phyloP scores from a whole-genome alignment of 2,888 invertebrate genomes.

The Melinaea menophilus region DNA sequence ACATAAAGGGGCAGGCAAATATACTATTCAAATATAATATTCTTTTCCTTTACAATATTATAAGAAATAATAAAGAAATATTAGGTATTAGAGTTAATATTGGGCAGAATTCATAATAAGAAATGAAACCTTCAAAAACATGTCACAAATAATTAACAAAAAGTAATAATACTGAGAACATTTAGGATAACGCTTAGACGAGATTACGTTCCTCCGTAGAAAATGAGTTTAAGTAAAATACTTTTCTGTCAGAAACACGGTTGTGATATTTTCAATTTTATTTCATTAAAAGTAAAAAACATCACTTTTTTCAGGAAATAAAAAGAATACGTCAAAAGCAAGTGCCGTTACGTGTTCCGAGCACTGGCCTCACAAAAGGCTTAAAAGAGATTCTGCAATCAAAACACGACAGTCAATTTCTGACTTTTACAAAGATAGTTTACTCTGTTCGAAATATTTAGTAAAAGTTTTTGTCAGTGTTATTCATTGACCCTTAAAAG shows the following conservation, averaged over 20 bases:
- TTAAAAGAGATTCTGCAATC: conserved; percentile 18
- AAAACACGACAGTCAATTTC: conserved; percentile 18
- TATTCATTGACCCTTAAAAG: not conserved
- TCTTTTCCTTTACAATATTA: too few relatives aligned
- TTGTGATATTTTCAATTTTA: not conserved
- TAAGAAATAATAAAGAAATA: too few relatives aligned
- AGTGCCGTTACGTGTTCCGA: conserved; percentile 21
- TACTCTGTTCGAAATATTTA: not conserved
- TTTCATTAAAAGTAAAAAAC: not conserved
- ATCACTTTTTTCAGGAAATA: conserved; percentile 6
- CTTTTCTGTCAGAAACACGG: not conserved
- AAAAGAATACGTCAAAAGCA: conserved; percentile 16
- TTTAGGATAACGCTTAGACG: conserved; percentile 6
- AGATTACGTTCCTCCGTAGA: not conserved
- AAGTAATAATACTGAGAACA: conserved; percentile 7
- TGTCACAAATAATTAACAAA: conserved; percentile 1
- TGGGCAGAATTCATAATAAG: not conserved
- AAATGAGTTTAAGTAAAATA: conserved; percentile 6
- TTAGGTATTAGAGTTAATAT: not conserved
- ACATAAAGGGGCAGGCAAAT: too few relatives aligned
- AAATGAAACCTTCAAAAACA: not conserved
- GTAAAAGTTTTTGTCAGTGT: not conserved
- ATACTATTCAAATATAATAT: too few relatives aligned
- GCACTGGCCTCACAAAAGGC: conserved; percentile 8
- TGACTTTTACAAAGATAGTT: conserved; percentile 7